Conservation (phyloP, 2,797 vertebrate genomes). For the Peromyscus attwateri region DNA sequence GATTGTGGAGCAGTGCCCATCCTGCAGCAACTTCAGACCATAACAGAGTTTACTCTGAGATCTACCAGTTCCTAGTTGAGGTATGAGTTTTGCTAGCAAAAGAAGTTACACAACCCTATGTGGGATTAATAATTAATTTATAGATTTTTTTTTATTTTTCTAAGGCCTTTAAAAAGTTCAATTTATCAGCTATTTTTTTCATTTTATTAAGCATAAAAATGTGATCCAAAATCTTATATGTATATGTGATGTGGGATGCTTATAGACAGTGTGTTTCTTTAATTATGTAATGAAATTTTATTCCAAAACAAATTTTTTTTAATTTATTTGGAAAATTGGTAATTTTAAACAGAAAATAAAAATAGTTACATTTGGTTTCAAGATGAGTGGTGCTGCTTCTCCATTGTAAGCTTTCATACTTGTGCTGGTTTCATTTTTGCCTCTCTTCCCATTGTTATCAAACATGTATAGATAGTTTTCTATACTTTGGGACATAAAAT, state of each 20-base stretch:
- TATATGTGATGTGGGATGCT: neutral
- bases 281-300: constrained; percentile 47
- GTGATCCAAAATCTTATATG: constrained; percentile 79
- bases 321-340: neutral
- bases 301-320: neutral
- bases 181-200: constrained; percentile 23
- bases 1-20: no score
- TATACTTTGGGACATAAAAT: neutral
- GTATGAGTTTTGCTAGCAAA: neutral
- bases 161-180: neutral
- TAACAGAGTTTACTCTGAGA: neutral
- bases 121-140: neutral
- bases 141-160: neutral
- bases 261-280: neutral
- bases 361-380: constrained; percentile 55
- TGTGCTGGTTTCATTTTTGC: neutral
- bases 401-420: neutral
- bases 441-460: neutral
- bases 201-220: constrained; percentile 66
- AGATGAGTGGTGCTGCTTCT: neutral
- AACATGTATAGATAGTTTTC: neutral
- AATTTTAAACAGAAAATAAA: constrained; percentile 62
- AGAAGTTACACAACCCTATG: neutral
- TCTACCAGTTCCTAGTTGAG: neutral
- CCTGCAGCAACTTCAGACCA: neutral